phyloP scores from a whole-genome alignment of 2,888 invertebrate genomes.

The Eudasyphora cyanicolor region DNA sequence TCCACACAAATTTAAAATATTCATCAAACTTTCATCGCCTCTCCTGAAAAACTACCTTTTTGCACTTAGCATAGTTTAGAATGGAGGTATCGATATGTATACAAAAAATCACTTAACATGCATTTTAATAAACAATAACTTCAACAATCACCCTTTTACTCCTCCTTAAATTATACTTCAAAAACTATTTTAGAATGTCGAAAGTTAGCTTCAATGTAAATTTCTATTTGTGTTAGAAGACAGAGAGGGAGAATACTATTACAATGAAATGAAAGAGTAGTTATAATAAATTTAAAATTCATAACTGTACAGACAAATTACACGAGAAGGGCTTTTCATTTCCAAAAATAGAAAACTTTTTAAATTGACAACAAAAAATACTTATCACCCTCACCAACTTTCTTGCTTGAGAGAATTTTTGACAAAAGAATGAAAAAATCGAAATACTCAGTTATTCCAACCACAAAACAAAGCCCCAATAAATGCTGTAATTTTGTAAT shows the following conservation, averaged over 20 bases:
- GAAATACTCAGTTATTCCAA: background rate
- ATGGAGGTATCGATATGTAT: too few species aligned
- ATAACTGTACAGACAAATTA: background rate
- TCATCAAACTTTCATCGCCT: too few species aligned
- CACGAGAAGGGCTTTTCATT: background rate
- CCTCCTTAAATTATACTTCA: background rate
- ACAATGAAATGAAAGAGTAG: background rate
- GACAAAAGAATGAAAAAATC: background rate
- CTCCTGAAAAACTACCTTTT: too few species aligned
- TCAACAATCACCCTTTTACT: background rate
- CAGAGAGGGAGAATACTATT: background rate
- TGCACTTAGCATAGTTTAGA: too few species aligned
- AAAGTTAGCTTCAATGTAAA: background rate
- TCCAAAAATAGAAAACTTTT: background rate
- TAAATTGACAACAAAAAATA: background rate
- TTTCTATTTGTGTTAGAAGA: background rate
- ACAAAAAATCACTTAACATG: background rate
- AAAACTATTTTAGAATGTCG: background rate
- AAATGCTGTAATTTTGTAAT: constrained; percentile 2
- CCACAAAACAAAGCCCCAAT: background rate
- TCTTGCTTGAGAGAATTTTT: background rate
- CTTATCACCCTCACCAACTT: background rate
- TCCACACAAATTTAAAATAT: too few species aligned
- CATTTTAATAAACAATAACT: background rate
- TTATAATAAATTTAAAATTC: constrained; percentile 3